Conservation (phyloP, 2,113 vertebrate genomes). For the Ailuropoda melanoleuca region DNA sequence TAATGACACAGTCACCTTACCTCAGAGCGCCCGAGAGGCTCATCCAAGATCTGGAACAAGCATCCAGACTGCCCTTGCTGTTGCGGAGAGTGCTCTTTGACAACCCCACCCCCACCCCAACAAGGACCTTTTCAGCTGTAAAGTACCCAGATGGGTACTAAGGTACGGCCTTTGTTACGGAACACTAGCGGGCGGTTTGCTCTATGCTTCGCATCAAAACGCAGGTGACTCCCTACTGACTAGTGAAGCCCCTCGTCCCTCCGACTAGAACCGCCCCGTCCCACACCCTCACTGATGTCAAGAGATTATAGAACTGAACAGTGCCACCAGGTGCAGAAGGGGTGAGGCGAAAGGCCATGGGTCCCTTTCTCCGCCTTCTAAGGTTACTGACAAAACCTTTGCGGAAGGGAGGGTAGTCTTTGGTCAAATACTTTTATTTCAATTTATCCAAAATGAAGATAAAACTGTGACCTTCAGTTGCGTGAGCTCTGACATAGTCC, state of each 20-base stretch:
- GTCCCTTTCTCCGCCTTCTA: neutral
- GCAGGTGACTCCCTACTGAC: constrained; percentile 3
- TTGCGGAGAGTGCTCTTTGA: constrained; percentile 36
- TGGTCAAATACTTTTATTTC: neutral
- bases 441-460: constrained; percentile 8
- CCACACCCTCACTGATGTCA: neutral
- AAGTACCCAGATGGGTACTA: neutral
- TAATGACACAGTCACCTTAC: neutral
- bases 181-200: neutral
- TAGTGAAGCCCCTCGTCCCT: neutral
- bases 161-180: constrained; percentile 5
- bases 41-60: neutral
- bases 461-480: neutral
- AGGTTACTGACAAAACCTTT: constrained; percentile 17
- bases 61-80: neutral
- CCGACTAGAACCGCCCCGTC: neutral
- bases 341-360: neutral
- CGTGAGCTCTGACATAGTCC: neutral
- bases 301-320: neutral
- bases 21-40: neutral
- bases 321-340: neutral
- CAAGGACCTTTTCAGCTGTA: neutral
- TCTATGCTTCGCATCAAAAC: neutral
- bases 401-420: neutral
- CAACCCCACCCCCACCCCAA: neutral